Evolutionary conservation across 37 sponge, comb jelly and placozoan genomes (phyloP).

Genomic region (Petrosia ficiformis): DNA sequence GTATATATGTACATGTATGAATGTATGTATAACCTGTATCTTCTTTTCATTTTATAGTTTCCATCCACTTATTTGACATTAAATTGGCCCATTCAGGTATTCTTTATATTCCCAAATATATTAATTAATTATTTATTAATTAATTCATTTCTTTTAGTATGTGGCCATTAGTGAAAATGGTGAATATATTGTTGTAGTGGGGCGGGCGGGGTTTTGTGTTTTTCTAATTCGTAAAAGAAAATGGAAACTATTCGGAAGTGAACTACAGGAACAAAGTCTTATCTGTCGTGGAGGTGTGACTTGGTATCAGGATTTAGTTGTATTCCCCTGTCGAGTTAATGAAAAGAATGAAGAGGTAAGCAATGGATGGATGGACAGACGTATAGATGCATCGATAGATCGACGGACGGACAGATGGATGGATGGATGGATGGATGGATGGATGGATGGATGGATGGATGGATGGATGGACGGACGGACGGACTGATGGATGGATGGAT

Average conservation of each 20-base stretch:
- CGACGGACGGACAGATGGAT: too few relatives aligned
- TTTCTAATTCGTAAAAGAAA: constrained; percentile 44
- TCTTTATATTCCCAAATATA: neutral
- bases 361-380: too few relatives aligned
- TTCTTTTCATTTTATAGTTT: constrained; percentile 25
- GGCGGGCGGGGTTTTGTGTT: constrained; percentile 68
- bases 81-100: constrained; percentile 82
- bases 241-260: constrained; percentile 93
- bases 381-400: too few relatives aligned
- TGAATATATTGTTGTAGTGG: constrained; percentile 61
- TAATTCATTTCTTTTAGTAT: constrained; percentile 47
- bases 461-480: too few relatives aligned
- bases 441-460: too few relatives aligned
- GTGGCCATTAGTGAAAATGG: constrained; percentile 54
- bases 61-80: constrained; percentile 59
- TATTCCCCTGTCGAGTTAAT: constrained; percentile 61
- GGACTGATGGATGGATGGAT: too few relatives aligned
- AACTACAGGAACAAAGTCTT: constrained; percentile 76
- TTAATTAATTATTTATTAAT: neutral
- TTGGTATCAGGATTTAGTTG: constrained; percentile 83
- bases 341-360: constrained; percentile 69
- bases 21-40: too few relatives aligned
- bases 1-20: neutral
- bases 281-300: constrained; percentile 76
- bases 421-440: too few relatives aligned